Base-by-base conservation (phyloP, 2,797 vertebrate genomes). In the Phoeniculus purpureus region DNA sequence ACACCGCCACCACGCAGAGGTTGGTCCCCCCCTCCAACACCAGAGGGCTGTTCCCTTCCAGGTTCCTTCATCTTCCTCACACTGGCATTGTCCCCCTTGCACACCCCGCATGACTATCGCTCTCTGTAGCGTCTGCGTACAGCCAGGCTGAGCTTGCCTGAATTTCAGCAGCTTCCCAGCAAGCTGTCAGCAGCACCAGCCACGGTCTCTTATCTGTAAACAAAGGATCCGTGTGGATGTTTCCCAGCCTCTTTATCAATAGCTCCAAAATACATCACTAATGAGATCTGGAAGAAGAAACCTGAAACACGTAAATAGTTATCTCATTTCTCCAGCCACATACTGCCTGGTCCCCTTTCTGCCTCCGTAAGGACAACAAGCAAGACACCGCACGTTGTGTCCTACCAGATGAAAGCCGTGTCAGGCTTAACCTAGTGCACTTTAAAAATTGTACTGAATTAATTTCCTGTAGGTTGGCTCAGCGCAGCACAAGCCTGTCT, bases 401-500 rank as follows among this genome's bases (percentile, higher is more conserved):
- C 66, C 93, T 87, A 89, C 47, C 4, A 62, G 32, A 66, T 23
- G 68, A 85, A 78, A 90, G 70, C 22, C 56, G 50, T 79, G 85
- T 85, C 74, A 80, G 60, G 2, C 75, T 59, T 76, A 92, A 84
- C 84, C 75, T 67, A 15, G 54, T 77, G 85, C 90, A 56, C 60
- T 94, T 66, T 43, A 23, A 23, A 71, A 58, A 37, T 45, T 21
- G 23, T 21, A 61, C 70, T 67, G 83, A 74, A 84, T 94, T 86
- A 26, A 93, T 94, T 91, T 86, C 32, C 84, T 7, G 10, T 12
- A 45, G 64, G 29, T 10, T 77, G 87, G 81, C 72, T 92, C n/a
- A 1, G 56, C 73, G 78, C 68, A 43, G 70, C 4, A 29, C 1
- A 9, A 66, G 61, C 80, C 89, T 83, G 78, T 6, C 67, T 77